Conservation (phyloP, 2,888 invertebrate species). For the Chrysomela aeneicollis region DNA sequence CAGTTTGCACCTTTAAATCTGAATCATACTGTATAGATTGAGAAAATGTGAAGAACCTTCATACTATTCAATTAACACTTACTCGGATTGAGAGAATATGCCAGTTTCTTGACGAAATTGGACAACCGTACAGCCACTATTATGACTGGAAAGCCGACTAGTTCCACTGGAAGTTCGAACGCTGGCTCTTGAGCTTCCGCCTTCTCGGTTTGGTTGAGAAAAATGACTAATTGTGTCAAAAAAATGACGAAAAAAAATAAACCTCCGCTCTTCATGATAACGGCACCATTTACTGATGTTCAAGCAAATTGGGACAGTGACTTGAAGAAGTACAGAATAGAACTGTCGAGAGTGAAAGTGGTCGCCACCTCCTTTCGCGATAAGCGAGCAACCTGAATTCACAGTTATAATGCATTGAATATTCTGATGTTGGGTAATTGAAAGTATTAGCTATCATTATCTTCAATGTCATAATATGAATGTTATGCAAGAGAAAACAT, state of each 20-base stretch:
- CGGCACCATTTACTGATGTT: slow-evolving; percentile 31
- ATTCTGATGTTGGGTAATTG: slow-evolving; percentile 21
- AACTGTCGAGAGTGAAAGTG: slow-evolving; percentile 57
- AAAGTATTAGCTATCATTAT: not conserved
- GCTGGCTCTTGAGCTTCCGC: slow-evolving; percentile 59
- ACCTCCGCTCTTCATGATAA: slow-evolving; percentile 47
- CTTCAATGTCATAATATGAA: not conserved
- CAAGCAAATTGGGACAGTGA: slow-evolving; percentile 26
- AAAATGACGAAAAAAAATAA: slow-evolving; percentile 31
- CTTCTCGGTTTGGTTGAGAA: slow-evolving; percentile 38
- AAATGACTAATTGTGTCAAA: slow-evolving; percentile 24
- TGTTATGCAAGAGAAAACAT: not conserved
- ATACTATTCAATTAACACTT: slow-evolving; percentile 54
- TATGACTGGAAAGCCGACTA: slow-evolving; percentile 85
- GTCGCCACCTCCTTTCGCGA: slow-evolving; percentile 50
- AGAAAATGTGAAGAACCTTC: too few relatives aligned
- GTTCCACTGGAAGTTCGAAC: slow-evolving; percentile 83
- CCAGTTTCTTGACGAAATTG: slow-evolving; percentile 83
- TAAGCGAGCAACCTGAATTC: slow-evolving; percentile 11
- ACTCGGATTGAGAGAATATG: slow-evolving; percentile 85
- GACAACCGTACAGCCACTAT: slow-evolving; percentile 79
- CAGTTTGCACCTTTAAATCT: too few relatives aligned
- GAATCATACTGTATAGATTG: too few relatives aligned
- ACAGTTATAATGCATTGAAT: slow-evolving; percentile 13
- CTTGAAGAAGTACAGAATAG: slow-evolving; percentile 39